These are phyloP conservation scores for Crioceris asparagi DNA, from an alignment of 2,888 invertebrate species.

Conservation along the genomic window DNA sequence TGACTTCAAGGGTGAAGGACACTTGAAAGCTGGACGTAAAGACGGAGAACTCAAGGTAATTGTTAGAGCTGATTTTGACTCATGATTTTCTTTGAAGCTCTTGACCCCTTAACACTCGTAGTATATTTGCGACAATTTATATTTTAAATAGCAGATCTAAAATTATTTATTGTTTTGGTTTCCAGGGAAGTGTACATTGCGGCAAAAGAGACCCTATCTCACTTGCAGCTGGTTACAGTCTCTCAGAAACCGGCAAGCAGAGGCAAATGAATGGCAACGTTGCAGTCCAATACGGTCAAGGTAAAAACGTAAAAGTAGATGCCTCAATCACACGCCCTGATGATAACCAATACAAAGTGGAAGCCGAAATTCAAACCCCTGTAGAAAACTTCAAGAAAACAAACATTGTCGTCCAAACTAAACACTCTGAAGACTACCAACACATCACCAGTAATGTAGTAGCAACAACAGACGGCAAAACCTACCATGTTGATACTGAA, in stretches of 20 bases:
- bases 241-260: conserved; percentile 21
- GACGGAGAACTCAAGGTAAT: conserved; percentile 48
- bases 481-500: conserved; percentile 45
- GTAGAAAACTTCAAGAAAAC: conserved; percentile 34
- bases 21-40: conserved; percentile 52
- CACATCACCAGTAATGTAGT: conserved; percentile 34
- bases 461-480: conserved; percentile 46
- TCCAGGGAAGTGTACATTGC: conserved; percentile 29
- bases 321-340: conserved; percentile 17
- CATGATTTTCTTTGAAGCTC: neutral
- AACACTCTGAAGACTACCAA: conserved; percentile 25
- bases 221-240: conserved; percentile 34
- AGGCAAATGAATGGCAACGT: conserved; percentile 25
- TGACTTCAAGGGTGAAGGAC: conserved; percentile 52
- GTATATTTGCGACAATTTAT: too few relatives aligned
- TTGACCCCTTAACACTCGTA: too few relatives aligned
- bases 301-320: conserved; percentile 36
- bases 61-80: conserved; percentile 1
- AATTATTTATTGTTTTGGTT: conserved; percentile 5
- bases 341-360: conserved; percentile 37
- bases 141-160: too few relatives aligned
- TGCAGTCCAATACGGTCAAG: conserved; percentile 29
- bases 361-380: conserved; percentile 38
- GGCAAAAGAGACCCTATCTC: conserved; percentile 37
- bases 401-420: conserved; percentile 34